These are phyloP conservation scores for Pissodes strobi DNA, from an alignment of 1,140 invertebrate genomes.

Conservation along the genomic window DNA sequence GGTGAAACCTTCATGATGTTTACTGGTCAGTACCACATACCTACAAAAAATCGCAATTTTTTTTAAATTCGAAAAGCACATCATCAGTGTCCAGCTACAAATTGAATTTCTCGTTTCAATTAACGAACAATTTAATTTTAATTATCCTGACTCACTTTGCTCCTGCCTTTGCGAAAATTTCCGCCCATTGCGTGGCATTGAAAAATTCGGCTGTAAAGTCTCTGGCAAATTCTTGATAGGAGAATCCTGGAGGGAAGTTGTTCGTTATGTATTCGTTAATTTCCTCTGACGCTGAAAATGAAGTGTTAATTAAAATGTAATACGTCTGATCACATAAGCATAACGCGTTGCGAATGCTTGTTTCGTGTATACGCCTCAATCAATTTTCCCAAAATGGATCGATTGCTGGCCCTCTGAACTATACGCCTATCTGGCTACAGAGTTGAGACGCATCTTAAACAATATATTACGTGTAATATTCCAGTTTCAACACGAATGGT, in stretches of 20 bases:
- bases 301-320: neutral
- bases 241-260: slow-evolving; percentile 78
- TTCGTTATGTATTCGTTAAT: slow-evolving; percentile 69
- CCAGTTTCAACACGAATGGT: too few relatives aligned
- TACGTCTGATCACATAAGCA: too few relatives aligned
- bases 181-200: slow-evolving; percentile 75
- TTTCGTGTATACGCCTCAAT: too few relatives aligned
- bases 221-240: slow-evolving; percentile 84
- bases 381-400: too few relatives aligned
- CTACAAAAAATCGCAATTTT: slow-evolving; percentile 59
- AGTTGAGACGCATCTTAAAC: too few relatives aligned
- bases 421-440: too few relatives aligned
- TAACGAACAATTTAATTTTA: too few relatives aligned
- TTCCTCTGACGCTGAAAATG: neutral
- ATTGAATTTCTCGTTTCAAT: too few relatives aligned
- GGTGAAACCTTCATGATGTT: slow-evolving; percentile 93
- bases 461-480: too few relatives aligned
- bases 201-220: slow-evolving; percentile 84
- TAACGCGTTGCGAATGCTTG: too few relatives aligned
- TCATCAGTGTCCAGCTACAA: neutral
- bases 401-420: too few relatives aligned
- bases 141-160: slow-evolving; percentile 76
- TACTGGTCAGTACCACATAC: slow-evolving; percentile 88
- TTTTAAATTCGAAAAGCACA: neutral
- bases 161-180: slow-evolving; percentile 74